Percentiles rank a stretch among this genome's conserved stretches.
Evolutionary conservation across 1,140 invertebrate genomes (phyloP).

Genomic region (Ectropis grisescens): DNA sequence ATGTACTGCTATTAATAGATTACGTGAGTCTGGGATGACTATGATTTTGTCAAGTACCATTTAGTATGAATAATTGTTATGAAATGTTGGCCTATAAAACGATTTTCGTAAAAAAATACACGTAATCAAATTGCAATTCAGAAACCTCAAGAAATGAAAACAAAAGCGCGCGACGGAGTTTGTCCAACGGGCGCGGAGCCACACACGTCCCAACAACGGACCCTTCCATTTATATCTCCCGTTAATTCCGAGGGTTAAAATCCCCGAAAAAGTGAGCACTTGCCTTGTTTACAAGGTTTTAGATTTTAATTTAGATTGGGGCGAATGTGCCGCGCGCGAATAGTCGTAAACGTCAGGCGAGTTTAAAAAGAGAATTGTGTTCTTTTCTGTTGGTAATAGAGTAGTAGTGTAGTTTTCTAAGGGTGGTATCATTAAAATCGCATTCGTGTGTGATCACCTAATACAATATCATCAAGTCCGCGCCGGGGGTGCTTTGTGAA

Average conservation of each 20-base stretch:
- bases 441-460: conserved; percentile 71
- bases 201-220: conserved; percentile 12
- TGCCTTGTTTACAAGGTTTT: conserved; percentile 73
- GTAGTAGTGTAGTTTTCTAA: conserved; percentile 19
- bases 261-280: conserved; percentile 73
- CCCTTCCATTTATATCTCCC: conserved; percentile 54
- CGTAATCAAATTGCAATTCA: too few species aligned
- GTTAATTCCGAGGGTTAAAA: conserved; percentile 69
- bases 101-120: too few species aligned
- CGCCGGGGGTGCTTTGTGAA: conserved; percentile 56
- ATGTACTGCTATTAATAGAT: too few species aligned
- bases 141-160: too few species aligned
- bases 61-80: too few species aligned
- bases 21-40: too few species aligned
- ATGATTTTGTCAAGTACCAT: too few species aligned
- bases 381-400: conserved; percentile 24
- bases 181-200: not conserved
- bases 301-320: conserved; percentile 73
- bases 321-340: conserved; percentile 24
- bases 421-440: conserved; percentile 66
- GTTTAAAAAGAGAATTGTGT: conserved; percentile 25
- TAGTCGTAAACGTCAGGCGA: conserved; percentile 33
- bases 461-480: conserved; percentile 70
- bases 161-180: too few species aligned
- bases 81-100: too few species aligned